phyloP scores from a whole-genome alignment of 2,797 vertebrate species.

The Phaenicophaeus curvirostris region DNA sequence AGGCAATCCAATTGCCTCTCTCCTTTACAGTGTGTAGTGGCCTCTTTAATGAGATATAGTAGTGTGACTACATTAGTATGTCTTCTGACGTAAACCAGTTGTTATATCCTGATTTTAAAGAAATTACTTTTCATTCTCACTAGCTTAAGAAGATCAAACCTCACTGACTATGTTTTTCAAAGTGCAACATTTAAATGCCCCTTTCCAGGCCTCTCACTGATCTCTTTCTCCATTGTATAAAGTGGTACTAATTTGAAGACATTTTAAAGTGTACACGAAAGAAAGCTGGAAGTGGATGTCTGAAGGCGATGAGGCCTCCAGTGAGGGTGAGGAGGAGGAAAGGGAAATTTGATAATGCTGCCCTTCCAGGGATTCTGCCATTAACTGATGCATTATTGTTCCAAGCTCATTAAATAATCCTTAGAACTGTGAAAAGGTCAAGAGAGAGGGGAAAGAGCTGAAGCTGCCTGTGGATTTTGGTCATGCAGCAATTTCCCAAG shows the following conservation, averaged over 20 bases:
- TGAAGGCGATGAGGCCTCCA: conserved; percentile 27
- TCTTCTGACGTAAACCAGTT: neutral
- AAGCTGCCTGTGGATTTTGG: conserved; percentile 44
- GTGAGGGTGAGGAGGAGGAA: conserved; percentile 44
- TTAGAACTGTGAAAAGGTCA: conserved; percentile 65
- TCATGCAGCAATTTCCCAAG: conserved; percentile 5
- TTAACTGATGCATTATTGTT: conserved; percentile 64
- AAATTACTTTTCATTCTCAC: conserved; percentile 11
- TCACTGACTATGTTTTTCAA: neutral
- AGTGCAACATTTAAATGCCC: conserved; percentile 19
- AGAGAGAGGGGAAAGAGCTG: conserved; percentile 41
- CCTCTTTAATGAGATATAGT: neutral
- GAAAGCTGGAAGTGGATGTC: conserved; percentile 2
- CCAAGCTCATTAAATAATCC: conserved; percentile 66
- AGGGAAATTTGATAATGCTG: neutral
- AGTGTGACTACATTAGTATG: neutral
- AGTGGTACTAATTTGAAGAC: conserved; percentile 33
- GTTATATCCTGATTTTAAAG: neutral
- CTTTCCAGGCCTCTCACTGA: neutral
- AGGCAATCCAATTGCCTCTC: neutral
- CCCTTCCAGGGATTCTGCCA: conserved; percentile 51
- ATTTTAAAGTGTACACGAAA: neutral
- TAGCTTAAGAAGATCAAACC: neutral
- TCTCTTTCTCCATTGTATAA: conserved; percentile 5
- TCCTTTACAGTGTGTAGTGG: neutral